These are phyloP conservation scores for Acleris sparsana DNA, from an alignment of 2,888 invertebrate genomes.

Conservation along the genomic window DNA sequence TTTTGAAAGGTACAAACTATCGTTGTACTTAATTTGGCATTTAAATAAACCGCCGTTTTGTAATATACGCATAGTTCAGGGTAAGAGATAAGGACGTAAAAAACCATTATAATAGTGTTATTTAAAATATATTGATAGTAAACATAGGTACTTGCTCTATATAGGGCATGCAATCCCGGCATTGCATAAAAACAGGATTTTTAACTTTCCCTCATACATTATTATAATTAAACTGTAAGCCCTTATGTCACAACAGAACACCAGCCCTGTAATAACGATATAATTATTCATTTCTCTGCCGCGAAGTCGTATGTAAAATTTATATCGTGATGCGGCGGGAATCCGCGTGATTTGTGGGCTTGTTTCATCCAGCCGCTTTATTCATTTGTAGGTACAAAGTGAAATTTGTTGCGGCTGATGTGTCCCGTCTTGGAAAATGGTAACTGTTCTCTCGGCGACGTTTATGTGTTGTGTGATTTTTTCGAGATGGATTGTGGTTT, in stretches of 20 bases:
- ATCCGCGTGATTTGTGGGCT: constrained; percentile 32
- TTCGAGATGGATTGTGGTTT: too few species aligned
- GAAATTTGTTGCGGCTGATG: constrained; percentile 34
- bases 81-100: too few species aligned
- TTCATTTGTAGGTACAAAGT: constrained; percentile 36
- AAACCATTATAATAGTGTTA: too few species aligned
- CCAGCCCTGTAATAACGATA: constrained; percentile 30
- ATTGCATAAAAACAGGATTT: too few species aligned
- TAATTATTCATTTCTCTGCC: constrained; percentile 28
- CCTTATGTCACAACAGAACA: background rate
- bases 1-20: too few species aligned
- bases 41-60: too few species aligned
- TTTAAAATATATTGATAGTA: too few species aligned
- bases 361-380: constrained; percentile 32
- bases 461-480: constrained; percentile 6
- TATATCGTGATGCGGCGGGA: constrained; percentile 18
- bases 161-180: too few species aligned
- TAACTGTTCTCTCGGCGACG: constrained; percentile 17
- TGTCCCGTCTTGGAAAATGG: constrained; percentile 19
- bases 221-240: constrained; percentile 6
- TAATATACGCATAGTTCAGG: too few species aligned
- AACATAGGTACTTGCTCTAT: too few species aligned
- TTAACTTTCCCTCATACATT: background rate
- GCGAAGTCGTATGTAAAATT: constrained; percentile 24
- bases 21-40: too few species aligned